These are phyloP conservation scores for Nestor notabilis DNA, from an alignment of 2,113 vertebrate genomes.

Conservation along the genomic window DNA sequence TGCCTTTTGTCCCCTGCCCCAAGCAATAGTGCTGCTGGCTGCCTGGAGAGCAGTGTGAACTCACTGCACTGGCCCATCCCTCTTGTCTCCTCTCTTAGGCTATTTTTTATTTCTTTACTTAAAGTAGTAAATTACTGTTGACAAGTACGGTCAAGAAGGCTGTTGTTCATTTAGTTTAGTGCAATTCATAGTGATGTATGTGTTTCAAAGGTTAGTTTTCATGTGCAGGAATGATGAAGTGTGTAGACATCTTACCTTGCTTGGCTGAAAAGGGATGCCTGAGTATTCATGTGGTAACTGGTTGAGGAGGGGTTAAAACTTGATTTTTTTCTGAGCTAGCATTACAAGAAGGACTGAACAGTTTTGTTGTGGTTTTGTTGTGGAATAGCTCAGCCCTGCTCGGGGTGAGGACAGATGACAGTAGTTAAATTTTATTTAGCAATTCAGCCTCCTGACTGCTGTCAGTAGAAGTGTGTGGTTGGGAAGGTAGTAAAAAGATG, in stretches of 20 bases:
- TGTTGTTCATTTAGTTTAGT: background rate
- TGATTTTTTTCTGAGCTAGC: background rate
- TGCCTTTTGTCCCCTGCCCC: background rate
- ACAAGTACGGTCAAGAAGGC: background rate
- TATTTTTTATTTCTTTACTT: background rate
- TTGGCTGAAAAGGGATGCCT: background rate
- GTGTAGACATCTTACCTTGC: background rate
- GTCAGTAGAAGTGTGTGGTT: background rate
- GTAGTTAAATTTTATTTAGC: background rate
- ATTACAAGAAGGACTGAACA: background rate
- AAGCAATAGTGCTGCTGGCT: too few species aligned
- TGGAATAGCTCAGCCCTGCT: background rate
- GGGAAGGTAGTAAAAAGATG: background rate
- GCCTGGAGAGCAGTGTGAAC: background rate
- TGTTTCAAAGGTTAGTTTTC: background rate
- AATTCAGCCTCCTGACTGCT: background rate
- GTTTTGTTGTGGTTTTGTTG: background rate
- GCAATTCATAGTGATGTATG: background rate
- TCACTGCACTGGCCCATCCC: fast-evolving
- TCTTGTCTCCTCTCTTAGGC: background rate
- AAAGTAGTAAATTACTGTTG: background rate
- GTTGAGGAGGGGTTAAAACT: background rate
- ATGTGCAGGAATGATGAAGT: background rate
- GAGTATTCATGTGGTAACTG: background rate
- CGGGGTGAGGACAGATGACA: background rate